Conservation (phyloP, 64 coral and sea anemone species). For the Astreopora myriophthalma region DNA sequence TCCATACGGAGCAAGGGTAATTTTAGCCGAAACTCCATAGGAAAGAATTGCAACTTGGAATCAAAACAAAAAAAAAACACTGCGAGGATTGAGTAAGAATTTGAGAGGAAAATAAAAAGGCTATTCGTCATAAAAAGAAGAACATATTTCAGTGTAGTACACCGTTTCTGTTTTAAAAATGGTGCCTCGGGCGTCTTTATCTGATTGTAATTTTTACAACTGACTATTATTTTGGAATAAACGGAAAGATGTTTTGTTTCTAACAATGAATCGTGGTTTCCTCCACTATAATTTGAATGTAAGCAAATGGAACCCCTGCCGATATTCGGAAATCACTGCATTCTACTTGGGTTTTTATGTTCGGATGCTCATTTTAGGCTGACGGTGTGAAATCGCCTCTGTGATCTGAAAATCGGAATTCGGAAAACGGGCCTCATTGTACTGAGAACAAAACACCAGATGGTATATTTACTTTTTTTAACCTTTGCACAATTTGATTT, state of each 20-base stretch:
- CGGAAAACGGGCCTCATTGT: background rate
- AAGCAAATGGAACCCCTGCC: background rate
- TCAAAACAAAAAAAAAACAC: too few relatives aligned
- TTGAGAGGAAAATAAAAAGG: too few relatives aligned
- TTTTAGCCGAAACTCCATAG: too few relatives aligned
- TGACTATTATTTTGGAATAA: too few relatives aligned
- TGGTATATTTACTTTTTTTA: background rate
- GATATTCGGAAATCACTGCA: background rate
- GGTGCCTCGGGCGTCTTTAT: background rate
- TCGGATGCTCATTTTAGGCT: background rate
- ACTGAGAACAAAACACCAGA: background rate
- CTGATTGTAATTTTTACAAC: too few relatives aligned
- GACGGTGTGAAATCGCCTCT: background rate
- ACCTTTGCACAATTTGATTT: background rate
- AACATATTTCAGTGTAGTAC: too few relatives aligned
- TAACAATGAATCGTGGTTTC: background rate
- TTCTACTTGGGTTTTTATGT: background rate
- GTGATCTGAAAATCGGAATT: background rate
- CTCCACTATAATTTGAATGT: background rate
- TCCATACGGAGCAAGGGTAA: too few relatives aligned
- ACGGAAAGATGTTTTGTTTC: background rate
- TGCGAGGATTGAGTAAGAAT: background rate
- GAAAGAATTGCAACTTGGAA: too few relatives aligned
- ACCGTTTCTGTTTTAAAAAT: too few relatives aligned
- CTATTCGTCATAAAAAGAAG: too few relatives aligned